Evolutionary conservation across 2,888 invertebrate genomes (phyloP), one percentile per base, ranked within the genome.

Genomic region (Iphiclides podalirius): DNA sequence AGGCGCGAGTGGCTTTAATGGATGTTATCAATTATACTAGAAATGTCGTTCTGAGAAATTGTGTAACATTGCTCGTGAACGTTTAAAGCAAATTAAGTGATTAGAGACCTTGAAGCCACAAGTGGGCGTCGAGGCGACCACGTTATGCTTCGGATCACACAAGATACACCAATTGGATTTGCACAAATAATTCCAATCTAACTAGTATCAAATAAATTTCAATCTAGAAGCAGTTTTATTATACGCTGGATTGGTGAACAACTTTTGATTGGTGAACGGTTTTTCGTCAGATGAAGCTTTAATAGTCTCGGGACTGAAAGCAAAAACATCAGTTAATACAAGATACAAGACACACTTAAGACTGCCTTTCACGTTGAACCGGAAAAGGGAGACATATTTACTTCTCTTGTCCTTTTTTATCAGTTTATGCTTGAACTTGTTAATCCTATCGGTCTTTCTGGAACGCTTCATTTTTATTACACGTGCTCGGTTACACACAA

Each of bases 401-500:
- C 86, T 73, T 70, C 72, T 59, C 67, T 75, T 85, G 59, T 75
- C 72, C 65, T 77, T 85, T 67, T 75, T 85, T 67, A 79, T 83
- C 70, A 85, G 61, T 61, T 81, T 86, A 70, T 77, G 73, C 71
- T 83, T 86, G 60, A 80, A 68, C 75, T 86, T 87, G 55, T 67
- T 70, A 54, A 82, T 76, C 77, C 77, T 84, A 67, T 80, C 77
- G 57, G 66, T 61, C 57, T 76, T 84, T 69, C 75, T 84, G 48
- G 72, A 59, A 50, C 77, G 79, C 59, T 79, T 86, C 80, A 77
- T 73, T n/a, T n/a, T n/a, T n/a, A 47, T 67, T 74, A 48, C 64
- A 59, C 61, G 54, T 15, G 15, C 15, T 40, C 64, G 61, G 64
- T 60, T 54, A 55, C 61, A 65, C 63, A 60, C 53, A 11, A 26